Percentiles rank a stretch among this genome's conserved stretches.
Conservation (phyloP, 2,113 vertebrate species). For the Amblyopsis rosae region DNA sequence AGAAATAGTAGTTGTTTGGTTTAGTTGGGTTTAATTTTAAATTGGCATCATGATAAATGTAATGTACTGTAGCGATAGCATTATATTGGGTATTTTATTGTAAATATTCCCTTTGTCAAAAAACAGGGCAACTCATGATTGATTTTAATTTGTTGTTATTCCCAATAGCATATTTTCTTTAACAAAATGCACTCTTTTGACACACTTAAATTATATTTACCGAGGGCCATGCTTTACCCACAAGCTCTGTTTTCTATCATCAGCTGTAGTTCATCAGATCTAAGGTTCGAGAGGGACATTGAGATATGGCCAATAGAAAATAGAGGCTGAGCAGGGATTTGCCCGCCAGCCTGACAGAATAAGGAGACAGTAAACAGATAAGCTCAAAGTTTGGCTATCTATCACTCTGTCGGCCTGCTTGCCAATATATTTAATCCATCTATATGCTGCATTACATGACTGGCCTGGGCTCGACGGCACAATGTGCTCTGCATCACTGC, state of each 20-base stretch:
- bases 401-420: slow-evolving; percentile 49
- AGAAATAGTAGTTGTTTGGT: neutral
- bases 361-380: slow-evolving; percentile 62
- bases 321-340: slow-evolving; percentile 57
- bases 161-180: neutral
- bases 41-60: no score
- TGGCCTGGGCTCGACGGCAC: slow-evolving; percentile 27
- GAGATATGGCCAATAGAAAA: slow-evolving; percentile 58
- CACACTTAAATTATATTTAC: neutral
- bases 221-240: neutral
- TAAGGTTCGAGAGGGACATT: slow-evolving; percentile 51
- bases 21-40: no score
- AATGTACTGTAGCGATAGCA: no score
- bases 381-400: slow-evolving; percentile 48
- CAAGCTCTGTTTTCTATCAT: slow-evolving; percentile 19
- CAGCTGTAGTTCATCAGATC: slow-evolving; percentile 49
- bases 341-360: slow-evolving; percentile 54
- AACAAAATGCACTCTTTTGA: neutral
- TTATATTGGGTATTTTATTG: no score
- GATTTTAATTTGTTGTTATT: no score
- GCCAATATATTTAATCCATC: slow-evolving; percentile 59
- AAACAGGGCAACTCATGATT: no score
- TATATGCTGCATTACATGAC: slow-evolving; percentile 38
- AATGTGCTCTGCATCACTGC: slow-evolving; percentile 45
- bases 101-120: no score